Base-by-base conservation (phyloP, 2,888 invertebrate species). In the Oxycera nigricornis region DNA sequence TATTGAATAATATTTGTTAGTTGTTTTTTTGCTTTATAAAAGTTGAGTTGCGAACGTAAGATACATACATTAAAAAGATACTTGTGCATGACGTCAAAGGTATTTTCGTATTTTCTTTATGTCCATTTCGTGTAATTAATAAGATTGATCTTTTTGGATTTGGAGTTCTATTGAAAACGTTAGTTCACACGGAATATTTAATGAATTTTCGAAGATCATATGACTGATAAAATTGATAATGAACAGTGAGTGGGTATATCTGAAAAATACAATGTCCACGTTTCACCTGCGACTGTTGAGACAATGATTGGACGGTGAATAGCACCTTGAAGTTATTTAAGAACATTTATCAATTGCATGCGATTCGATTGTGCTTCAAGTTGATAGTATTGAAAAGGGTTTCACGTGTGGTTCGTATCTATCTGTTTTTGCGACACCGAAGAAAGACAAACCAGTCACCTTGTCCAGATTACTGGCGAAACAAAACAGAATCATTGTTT, bases 211-310 rank as follows among this genome's bases (percentile, higher is more conserved):
- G 59, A 17, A 62, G 62, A 39, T 62, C 62, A 62, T 35, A 20
- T 62, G 62, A 62, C 31, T 62, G 62, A 62, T 62, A 62, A 20
- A 3, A 9, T 22, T 62, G 62, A 62, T 35, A 30, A 30, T 17
- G 14, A 55, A 6, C 2, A 62, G 39, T 62, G 22, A 62, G 6
- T 35, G 35, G 14, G 39, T 22, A 46, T 14, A 35, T 22, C 39
- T 35, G 11, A 31, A 55, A 62, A 35, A 24, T 24, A 55, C 20
- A 24, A 14, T 55, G 55, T 26, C 24, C 20, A 55, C 4, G 6
- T 55, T 55, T 24, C 4, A 24, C 2, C 26, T 55, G 26, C 17
- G 55, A 7, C 7, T 17, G 7, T 20, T 6, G 7, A 24, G 24
- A 55, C 24, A 55, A 24, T 55, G 55, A 24, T 24, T 6, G 24